phyloP scores from a whole-genome alignment of 2,888 invertebrate species.

The Conchocele bisecta region DNA sequence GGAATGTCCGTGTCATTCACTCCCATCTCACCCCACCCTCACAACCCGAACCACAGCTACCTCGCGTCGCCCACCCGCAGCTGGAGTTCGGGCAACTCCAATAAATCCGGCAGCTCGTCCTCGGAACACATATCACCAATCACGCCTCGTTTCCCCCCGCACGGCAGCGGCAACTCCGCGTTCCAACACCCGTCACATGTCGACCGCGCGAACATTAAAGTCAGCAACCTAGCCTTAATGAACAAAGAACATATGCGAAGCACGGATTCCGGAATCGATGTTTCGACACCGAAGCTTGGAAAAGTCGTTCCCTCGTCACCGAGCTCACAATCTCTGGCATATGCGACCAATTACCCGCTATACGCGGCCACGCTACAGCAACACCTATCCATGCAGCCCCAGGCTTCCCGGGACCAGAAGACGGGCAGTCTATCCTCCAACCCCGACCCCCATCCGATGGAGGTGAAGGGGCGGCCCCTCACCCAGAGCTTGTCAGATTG shows the following conservation, averaged over 20 bases:
- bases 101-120: slow-evolving; percentile 77
- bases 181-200: slow-evolving; percentile 66
- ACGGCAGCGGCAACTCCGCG: slow-evolving; percentile 55
- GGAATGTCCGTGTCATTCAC: slow-evolving; percentile 90
- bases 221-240: slow-evolving; percentile 49
- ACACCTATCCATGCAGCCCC: slow-evolving; percentile 52
- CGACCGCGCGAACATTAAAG: slow-evolving; percentile 41
- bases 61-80: slow-evolving; percentile 75
- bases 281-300: slow-evolving; percentile 64
- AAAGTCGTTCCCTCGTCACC: slow-evolving; percentile 52
- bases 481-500: slow-evolving; percentile 54
- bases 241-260: slow-evolving; percentile 71
- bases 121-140: slow-evolving; percentile 79
- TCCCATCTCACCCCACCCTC: slow-evolving; percentile 87
- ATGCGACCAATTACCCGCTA: slow-evolving; percentile 11
- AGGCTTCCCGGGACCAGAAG: slow-evolving; percentile 23
- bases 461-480: slow-evolving; percentile 39
- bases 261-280: slow-evolving; percentile 77
- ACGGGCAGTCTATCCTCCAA: slow-evolving; percentile 50
- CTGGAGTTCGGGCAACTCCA: slow-evolving; percentile 74
- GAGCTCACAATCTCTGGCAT: slow-evolving; percentile 18
- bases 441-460: slow-evolving; percentile 27
- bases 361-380: slow-evolving; percentile 66
- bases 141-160: slow-evolving; percentile 70
- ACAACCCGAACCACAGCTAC: slow-evolving; percentile 71